Evolutionary conservation across 23 tunicate species (phyloP).

Genomic region (Clavelina lepadiformis): DNA sequence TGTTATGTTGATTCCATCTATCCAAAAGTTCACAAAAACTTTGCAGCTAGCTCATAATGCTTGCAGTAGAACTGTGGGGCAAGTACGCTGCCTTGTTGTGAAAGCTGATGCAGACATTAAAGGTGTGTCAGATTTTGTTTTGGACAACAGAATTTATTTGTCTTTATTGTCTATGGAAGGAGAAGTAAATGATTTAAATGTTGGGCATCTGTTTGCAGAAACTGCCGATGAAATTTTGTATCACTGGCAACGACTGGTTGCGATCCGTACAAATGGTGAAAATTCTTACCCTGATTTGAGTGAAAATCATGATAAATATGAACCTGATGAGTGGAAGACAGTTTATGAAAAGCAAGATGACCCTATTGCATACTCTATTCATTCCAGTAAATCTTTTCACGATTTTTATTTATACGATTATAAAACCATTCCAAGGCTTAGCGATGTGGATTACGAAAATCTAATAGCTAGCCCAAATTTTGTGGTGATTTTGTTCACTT

Average conservation of each 20-base stretch:
- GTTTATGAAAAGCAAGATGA: constrained; percentile 48
- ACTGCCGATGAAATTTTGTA: neutral
- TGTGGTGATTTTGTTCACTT: constrained; percentile 65
- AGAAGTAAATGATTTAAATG: neutral
- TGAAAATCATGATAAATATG: neutral
- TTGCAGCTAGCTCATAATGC: neutral
- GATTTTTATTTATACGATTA: constrained; percentile 55
- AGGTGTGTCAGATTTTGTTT: neutral
- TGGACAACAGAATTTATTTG: constrained; percentile 5
- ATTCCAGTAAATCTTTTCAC: constrained; percentile 16
- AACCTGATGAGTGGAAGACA: neutral
- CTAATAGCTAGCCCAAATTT: constrained; percentile 29
- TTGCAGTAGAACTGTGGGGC: neutral
- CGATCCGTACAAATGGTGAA: neutral
- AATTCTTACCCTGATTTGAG: neutral
- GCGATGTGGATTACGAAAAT: constrained; percentile 58
- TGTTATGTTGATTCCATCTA: constrained; percentile 2
- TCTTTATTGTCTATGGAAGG: neutral
- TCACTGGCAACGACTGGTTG: constrained; percentile 4
- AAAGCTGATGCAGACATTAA: neutral
- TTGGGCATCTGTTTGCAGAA: constrained; percentile 4
- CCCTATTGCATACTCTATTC: constrained; percentile 53
- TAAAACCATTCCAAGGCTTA: constrained; percentile 48
- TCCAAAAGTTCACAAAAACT: neutral
- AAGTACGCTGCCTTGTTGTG: constrained; percentile 1